Evolutionary conservation across 2,888 invertebrate genomes (phyloP).

Genomic region (Azorinus chamasolen): DNA sequence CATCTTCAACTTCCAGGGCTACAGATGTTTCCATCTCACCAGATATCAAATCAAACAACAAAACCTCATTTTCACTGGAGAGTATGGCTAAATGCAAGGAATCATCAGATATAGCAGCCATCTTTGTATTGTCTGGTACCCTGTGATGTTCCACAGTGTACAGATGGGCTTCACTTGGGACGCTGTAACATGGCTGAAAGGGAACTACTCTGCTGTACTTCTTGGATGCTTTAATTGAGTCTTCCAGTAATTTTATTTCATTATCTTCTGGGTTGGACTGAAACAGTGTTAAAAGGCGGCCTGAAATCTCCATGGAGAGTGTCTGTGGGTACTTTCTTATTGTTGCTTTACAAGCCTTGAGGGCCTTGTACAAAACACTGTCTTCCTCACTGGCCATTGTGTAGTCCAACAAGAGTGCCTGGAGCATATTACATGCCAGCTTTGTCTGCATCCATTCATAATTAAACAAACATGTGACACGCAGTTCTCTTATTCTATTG

Average conservation of each 20-base stretch:
- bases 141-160: constrained; percentile 87
- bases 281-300: constrained; percentile 92
- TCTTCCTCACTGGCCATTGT: constrained; percentile 89
- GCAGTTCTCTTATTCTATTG: constrained; percentile 92
- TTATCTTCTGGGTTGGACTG: constrained; percentile 47
- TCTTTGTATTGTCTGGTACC: constrained; percentile 58
- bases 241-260: constrained; percentile 64
- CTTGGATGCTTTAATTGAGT: constrained; percentile 55
- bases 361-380: constrained; percentile 89
- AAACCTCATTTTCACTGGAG: constrained; percentile 62
- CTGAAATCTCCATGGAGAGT: constrained; percentile 96
- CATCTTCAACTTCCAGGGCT: constrained; percentile 36
- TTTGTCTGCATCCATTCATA: constrained; percentile 99
- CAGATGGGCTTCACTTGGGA: constrained; percentile 66
- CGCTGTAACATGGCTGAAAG: constrained; percentile 64
- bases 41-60: constrained; percentile 70
- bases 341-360: constrained; percentile 89
- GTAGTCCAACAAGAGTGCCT: constrained; percentile 96
- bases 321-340: constrained; percentile 96
- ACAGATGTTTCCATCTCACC: constrained; percentile 70
- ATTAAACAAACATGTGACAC: constrained; percentile 96
- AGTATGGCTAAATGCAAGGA: constrained; percentile 64
- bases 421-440: constrained; percentile 96
- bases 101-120: constrained; percentile 62
- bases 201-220: constrained; percentile 85